Evolutionary conservation across 2,797 vertebrate species (phyloP), one percentile per base, ranked within the genome.

Genomic region (Rhadinocentrus ornatus): DNA sequence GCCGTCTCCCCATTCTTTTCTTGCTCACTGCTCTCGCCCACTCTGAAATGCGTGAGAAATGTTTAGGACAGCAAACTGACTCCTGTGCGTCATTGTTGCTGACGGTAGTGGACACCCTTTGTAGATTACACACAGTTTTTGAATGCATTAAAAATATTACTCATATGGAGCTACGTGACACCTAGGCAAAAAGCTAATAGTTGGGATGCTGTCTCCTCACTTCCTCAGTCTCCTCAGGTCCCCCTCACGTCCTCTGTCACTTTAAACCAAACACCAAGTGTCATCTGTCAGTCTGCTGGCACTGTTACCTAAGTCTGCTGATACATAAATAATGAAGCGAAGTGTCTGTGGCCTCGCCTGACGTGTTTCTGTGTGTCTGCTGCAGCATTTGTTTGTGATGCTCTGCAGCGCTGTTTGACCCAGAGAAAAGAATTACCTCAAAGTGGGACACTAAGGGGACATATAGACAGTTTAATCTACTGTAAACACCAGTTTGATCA

Each of bases 201-300:
- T 31, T 11, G 5, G 65, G 56, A 58, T 52, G 58, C 68, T 56
- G 48, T 66, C 35, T 13, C 32, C 69, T 60, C 53, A 2, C 22
- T 20, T 54, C 58, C 22, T 72, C 34, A 1, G n/a, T 34, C 34
- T 69, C 71, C 59, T 62, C 62, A 18, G 4, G 77, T 70, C 8
- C 27, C 69, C 50, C 31, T 79, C 63, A 39, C 26, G 53, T 67
- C 55, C 39, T 62, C 60, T 53, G 10, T 68, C 50, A 18, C 68
- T 70, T 68, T 68, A 44, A 86, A 89, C 82, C 87, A 84, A 89
- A 91, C 78, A 90, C 86, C 71, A 61, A 86, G 85, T 86, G 90
- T 91, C 87, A 83, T 76, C 86, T 91, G 84, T 89, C 88, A 81
- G 70, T 82, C 80, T 65, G 46, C 70, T 78, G 69, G 71, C 67